Base-by-base conservation (phyloP, 2,113 vertebrate genomes). In the Orientallactaga bullata region DNA sequence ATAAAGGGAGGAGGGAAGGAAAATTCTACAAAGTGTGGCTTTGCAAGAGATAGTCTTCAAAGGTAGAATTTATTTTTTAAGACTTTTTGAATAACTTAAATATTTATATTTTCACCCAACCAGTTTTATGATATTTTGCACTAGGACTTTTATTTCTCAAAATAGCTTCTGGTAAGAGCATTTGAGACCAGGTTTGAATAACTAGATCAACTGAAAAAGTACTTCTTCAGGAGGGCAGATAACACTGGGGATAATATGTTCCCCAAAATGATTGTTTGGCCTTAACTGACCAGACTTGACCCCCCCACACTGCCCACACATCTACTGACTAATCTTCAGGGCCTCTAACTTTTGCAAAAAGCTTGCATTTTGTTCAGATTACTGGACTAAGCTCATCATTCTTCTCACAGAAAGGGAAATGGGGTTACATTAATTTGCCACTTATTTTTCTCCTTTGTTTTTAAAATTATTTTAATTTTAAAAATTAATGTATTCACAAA, bases 231-330 rank as follows among this genome's bases (percentile, higher is more conserved):
- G 42, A 65, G 26, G 32, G 68, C 35, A n/a, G 26, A 3, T 32
- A 7, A 20, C 58, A 4, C 7, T 7, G 4, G 12, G 1, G 37
- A 71, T 5, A 32, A 20, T 1, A 0, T 0, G 30, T 13, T 11
- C 30, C 15, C 10, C 3, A 24, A 39, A 0, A 5, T 16, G 5
- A 18, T 8, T 6, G n/a, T 63, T 65, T 1, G 55, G 12, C 35
- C 55, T 8, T 0, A 37, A 32, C 10, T 20, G 5, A 26, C 39
- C 26, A 21, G 51, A 28, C 30, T 1, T 4, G 23, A 18, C 0
- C 32, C 32, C 9, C 2, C 11, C 55, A 16, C 15, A 30, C 3
- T 12, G 13, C 39, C 66, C 72, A 39, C 16, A 10, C 16, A 10
- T 0, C 26, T 20, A 6, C 13, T 16, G 1, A 4, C 12, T 5